Evolutionary conservation across 2,888 invertebrate species (phyloP), one percentile per base, ranked within the genome.

Genomic region (Onchidella celtica): DNA sequence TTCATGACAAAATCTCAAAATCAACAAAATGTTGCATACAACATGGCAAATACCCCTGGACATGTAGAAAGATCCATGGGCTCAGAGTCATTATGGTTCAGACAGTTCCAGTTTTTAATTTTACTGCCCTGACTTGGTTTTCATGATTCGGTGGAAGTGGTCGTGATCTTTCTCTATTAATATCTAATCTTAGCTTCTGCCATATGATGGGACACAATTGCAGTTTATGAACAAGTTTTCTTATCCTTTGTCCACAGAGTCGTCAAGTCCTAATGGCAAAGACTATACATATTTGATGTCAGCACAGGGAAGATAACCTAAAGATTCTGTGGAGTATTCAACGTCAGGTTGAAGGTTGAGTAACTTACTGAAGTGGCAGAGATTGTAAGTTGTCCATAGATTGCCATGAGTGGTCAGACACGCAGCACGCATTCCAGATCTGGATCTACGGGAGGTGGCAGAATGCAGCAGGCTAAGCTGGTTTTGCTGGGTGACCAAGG

Each of bases 401-500:
- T 36, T 47, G 73, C 24, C 21, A 74, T 32, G 72, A 81, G 75
- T 63, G 77, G 65, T n/a, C 59, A 24, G 24, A 40, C 73, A 57
- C 61, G 66, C 29, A 70, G 69, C 36, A 55, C 63, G 11, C 69
- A 69, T 2, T 68, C 69, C 17, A 66, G 72, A 27, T 14, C 40
- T 2, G 74, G 75, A 9, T 27, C 73, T 14, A 65, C 65, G 66
- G 74, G 61, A 0, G 66, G 57, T 29, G 63, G 38, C 2, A 89
- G 96, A 97, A 85, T 97, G 97, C 82, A 98, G 95, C 99, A 99
- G 95, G 99, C 99, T 95, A 99, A 99, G 95, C 95, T 99, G 95
- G 99, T 99, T 89, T 95, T 99, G 89, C 95, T 99, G 88, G 99
- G 99, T 68, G 99, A 99, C 95, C 99, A 99, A 87, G 99, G 99